phyloP scores from a whole-genome alignment of 2,113 vertebrate species.

The Acanthochromis polyacanthus region DNA sequence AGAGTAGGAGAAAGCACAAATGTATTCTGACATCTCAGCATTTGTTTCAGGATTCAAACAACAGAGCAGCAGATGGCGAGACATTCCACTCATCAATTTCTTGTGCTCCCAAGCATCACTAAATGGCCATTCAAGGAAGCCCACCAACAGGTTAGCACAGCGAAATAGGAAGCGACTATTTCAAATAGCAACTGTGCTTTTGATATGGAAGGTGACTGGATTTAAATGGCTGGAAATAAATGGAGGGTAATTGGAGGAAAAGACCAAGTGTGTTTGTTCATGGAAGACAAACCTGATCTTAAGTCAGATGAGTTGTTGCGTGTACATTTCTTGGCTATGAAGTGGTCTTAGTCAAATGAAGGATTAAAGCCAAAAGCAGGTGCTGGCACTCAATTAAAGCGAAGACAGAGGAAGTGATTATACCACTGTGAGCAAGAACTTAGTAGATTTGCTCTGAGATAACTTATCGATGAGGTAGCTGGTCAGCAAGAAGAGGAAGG shows the following conservation, averaged over 20 bases:
- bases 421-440: not conserved
- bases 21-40: slow-evolving; percentile 63
- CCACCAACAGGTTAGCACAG: slow-evolving; percentile 50
- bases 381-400: not conserved
- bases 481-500: not conserved
- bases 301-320: not conserved
- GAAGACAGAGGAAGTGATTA: not conserved
- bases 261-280: not conserved
- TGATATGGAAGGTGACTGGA: not conserved
- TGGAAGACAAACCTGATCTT: not conserved
- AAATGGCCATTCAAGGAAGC: slow-evolving; percentile 42
- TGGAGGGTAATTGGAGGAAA: not conserved
- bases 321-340: not conserved
- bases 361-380: not conserved
- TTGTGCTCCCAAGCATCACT: slow-evolving; percentile 47
- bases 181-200: slow-evolving; percentile 16
- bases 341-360: slow-evolving; percentile 20
- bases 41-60: slow-evolving; percentile 60
- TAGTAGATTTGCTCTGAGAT: not conserved
- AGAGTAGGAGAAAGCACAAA: slow-evolving; percentile 41
- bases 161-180: slow-evolving; percentile 21
- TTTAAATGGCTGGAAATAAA: slow-evolving; percentile 2
- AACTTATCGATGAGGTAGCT: not conserved
- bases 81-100: slow-evolving; percentile 52
- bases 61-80: slow-evolving; percentile 63